These are phyloP conservation scores for Bergia puertoricense DNA, from an alignment of 92 coral and sea anemone genomes.

Conservation along the genomic window DNA sequence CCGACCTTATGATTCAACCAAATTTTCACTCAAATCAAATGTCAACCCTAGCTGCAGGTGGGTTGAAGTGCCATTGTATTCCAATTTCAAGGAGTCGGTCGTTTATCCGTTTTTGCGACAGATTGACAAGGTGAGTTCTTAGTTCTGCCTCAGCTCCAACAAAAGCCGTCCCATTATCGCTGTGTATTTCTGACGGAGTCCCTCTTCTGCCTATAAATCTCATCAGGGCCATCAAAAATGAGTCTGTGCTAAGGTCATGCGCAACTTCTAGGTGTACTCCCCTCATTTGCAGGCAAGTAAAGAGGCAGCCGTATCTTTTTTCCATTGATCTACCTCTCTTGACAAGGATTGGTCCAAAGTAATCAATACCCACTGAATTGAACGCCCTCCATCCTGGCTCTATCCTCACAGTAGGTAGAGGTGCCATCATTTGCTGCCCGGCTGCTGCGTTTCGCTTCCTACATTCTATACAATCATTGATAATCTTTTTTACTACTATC, in stretches of 20 bases:
- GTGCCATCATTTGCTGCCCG: background rate
- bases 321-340: constrained; percentile 43
- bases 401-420: background rate
- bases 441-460: constrained; percentile 31
- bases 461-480: constrained; percentile 4
- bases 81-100: background rate
- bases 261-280: constrained; percentile 54
- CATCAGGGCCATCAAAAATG: constrained; percentile 47
- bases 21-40: no score
- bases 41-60: constrained; percentile 13
- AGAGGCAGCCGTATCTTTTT: constrained; percentile 56
- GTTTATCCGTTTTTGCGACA: constrained; percentile 10
- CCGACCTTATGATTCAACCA: no score
- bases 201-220: constrained; percentile 43
- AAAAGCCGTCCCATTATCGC: constrained; percentile 48
- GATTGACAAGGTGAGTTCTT: background rate
- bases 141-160: constrained; percentile 45
- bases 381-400: constrained; percentile 27
- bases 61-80: constrained; percentile 37
- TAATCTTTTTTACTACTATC: background rate
- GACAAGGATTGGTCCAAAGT: constrained; percentile 44
- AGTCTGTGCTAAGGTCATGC: constrained; percentile 48
- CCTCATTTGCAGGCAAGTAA: constrained; percentile 51
- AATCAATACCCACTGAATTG: constrained; percentile 25
- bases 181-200: constrained; percentile 19